A percentile compares a stretch with the other conserved stretches of the same genome.
phyloP scores from a whole-genome alignment of 2,797 vertebrate genomes.

The Sparus aurata region DNA sequence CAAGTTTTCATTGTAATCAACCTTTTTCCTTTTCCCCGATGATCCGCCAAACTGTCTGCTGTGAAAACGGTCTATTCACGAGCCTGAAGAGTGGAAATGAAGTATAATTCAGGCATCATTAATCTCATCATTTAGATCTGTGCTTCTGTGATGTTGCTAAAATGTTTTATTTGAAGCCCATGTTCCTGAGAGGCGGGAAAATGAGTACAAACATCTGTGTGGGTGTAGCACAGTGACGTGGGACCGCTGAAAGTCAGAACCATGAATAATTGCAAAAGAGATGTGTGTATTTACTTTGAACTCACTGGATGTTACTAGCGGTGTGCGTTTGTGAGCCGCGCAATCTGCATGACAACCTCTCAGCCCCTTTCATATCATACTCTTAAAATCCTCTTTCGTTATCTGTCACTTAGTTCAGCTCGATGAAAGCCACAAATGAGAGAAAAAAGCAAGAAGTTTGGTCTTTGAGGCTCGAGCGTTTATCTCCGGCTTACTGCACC shows the following conservation, averaged over 20 bases:
- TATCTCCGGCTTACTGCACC: background rate
- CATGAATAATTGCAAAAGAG: background rate
- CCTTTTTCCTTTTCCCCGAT: background rate
- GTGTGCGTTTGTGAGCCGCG: background rate
- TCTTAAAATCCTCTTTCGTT: background rate
- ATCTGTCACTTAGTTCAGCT: background rate
- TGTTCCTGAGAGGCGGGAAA: background rate
- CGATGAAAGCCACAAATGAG: background rate
- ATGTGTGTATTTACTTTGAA: conserved; percentile 4
- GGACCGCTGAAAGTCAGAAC: background rate
- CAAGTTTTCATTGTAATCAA: background rate
- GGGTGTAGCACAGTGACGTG: background rate
- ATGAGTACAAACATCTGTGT: conserved; percentile 1
- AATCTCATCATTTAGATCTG: background rate
- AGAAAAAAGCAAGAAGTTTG: background rate
- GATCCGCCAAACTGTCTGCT: background rate
- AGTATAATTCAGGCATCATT: background rate
- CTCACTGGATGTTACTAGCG: background rate
- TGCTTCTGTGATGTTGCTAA: conserved; percentile 5
- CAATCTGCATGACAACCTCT: background rate
- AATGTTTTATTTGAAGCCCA: conserved; percentile 2
- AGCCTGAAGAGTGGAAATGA: background rate
- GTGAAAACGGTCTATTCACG: background rate
- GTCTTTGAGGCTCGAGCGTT: conserved; percentile 15
- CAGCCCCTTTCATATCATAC: background rate